Evolutionary conservation across 2,113 vertebrate species (phyloP).

Genomic region (Nematolebias whitei): DNA sequence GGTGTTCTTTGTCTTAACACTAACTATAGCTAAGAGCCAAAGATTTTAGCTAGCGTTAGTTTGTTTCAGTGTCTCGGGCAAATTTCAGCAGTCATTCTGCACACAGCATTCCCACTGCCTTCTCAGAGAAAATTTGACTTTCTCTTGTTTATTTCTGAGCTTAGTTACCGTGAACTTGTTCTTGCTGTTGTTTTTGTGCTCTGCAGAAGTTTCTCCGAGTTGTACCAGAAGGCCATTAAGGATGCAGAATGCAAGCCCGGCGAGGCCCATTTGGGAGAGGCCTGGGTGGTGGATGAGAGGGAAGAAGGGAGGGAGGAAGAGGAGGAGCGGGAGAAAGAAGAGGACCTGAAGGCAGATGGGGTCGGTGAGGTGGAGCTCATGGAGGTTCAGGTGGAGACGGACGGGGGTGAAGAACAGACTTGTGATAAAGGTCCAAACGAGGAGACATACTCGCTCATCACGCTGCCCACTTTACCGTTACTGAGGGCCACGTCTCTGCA

Average conservation of each 20-base stretch:
- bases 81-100: no score
- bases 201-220: conserved; percentile 88
- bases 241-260: conserved; percentile 84
- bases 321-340: conserved; percentile 31
- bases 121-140: no score
- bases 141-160: no score
- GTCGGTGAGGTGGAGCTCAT: conserved; percentile 32
- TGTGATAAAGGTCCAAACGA: conserved; percentile 41
- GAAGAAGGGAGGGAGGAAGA: conserved; percentile 62
- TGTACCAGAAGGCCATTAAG: conserved; percentile 88
- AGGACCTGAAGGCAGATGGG: conserved; percentile 36
- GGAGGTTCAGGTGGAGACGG: conserved; percentile 34
- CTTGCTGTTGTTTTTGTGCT: conserved; percentile 15
- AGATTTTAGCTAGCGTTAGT: no score
- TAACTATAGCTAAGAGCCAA: no score
- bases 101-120: no score
- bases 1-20: no score
- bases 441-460: conserved; percentile 51
- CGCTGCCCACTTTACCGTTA: conserved; percentile 71
- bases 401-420: conserved; percentile 22
- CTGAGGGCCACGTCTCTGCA: conserved; percentile 82
- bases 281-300: conserved; percentile 80
- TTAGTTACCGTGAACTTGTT: no score
- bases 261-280: conserved; percentile 74
- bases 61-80: no score